These are phyloP conservation scores for Tetragnatha montana DNA, from an alignment of 2,888 invertebrate species.

Conservation along the genomic window DNA sequence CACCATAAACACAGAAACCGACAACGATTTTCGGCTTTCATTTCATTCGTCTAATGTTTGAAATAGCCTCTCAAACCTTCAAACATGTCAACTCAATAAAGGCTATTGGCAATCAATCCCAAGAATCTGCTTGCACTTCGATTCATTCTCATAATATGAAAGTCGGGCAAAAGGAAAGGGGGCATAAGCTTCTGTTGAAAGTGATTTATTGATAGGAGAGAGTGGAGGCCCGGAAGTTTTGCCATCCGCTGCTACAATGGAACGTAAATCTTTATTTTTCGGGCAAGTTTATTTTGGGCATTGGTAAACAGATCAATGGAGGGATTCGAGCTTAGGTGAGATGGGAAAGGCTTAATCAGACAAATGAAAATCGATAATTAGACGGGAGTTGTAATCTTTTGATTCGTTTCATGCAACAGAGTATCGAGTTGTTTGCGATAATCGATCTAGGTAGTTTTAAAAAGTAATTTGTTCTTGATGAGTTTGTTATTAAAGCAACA, in stretches of 20 bases:
- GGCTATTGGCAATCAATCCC: neutral
- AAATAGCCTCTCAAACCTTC: neutral
- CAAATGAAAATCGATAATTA: neutral
- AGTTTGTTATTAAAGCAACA: no score
- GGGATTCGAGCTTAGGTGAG: neutral
- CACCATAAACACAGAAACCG: neutral
- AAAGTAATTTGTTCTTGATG: neutral
- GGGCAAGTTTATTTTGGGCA: conserved; percentile 2
- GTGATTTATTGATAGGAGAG: conserved; percentile 9
- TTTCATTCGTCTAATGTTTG: neutral
- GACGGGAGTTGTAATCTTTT: neutral
- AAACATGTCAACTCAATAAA: neutral
- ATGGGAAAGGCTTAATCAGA: neutral
- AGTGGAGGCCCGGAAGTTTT: conserved; percentile 18
- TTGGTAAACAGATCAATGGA: neutral
- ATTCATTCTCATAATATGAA: conserved; percentile 1
- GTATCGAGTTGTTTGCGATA: neutral
- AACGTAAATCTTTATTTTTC: conserved; percentile 8
- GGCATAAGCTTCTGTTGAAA: neutral
- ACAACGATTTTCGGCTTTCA: neutral
- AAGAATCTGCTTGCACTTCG: neutral
- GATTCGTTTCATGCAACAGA: neutral
- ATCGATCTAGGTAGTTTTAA: neutral
- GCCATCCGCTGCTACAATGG: neutral
- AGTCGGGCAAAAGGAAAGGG: neutral